phyloP scores from a whole-genome alignment of 2,888 invertebrate species.

The Tipula confusa region DNA sequence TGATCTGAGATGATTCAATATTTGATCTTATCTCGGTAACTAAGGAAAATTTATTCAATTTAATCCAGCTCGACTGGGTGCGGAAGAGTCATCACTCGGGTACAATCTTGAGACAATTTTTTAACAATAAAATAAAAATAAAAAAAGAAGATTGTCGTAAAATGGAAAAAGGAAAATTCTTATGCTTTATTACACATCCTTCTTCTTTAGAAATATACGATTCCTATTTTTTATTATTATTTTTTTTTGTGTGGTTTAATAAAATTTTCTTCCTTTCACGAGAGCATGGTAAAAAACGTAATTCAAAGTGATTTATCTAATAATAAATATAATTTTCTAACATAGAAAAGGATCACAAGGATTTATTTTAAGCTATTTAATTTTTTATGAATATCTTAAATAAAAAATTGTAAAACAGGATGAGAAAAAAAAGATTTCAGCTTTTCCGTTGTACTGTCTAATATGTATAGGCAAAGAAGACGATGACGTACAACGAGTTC shows the following conservation, averaged over 20 bases:
- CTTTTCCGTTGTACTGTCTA: not conserved
- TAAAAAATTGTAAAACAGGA: not conserved
- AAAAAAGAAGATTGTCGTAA: not conserved
- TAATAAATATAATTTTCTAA: constrained; percentile 25
- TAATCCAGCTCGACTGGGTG: not conserved
- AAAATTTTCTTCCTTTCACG: constrained; percentile 4
- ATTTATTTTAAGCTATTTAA: constrained; percentile 20
- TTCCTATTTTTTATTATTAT: not conserved
- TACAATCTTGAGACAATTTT: constrained; percentile 5
- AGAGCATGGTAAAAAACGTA: not conserved
- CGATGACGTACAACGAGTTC: not conserved
- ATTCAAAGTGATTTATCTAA: constrained; percentile 25
- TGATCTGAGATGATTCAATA: not conserved
- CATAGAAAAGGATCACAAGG: constrained; percentile 25
- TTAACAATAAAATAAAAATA: not conserved
- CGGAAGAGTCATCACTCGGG: not conserved
- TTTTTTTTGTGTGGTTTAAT: not conserved
- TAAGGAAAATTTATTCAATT: not conserved
- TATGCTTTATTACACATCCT: constrained; percentile 25
- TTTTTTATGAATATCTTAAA: constrained; percentile 20
- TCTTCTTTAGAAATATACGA: constrained; percentile 4
- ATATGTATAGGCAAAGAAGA: not conserved
- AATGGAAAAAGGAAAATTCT: not conserved
- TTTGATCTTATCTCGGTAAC: not conserved
- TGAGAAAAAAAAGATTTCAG: not conserved